Percentiles rank a stretch among this genome's conserved stretches.
These are phyloP conservation scores for Euwallacea fornicatus DNA, from an alignment of 1,140 invertebrate species.

Conservation along the genomic window DNA sequence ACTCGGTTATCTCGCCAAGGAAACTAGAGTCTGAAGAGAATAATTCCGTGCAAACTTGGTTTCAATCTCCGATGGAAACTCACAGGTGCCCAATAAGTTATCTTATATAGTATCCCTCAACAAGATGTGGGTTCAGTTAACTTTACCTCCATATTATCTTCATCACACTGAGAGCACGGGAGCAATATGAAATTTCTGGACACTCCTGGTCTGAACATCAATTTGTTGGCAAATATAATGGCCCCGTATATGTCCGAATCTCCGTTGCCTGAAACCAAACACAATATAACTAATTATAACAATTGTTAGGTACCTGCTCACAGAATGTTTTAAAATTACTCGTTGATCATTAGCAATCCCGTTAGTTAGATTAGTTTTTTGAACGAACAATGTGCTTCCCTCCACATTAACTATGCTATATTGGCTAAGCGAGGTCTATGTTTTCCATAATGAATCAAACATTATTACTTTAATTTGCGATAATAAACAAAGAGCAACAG, in stretches of 20 bases:
- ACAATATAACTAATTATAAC: not conserved
- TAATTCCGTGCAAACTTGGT: slow-evolving; percentile 5
- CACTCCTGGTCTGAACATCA: slow-evolving; percentile 81
- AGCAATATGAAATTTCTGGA: slow-evolving; percentile 82
- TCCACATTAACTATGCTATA: slow-evolving; percentile 1
- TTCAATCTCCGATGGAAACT: slow-evolving; percentile 15
- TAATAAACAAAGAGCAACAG: too few species aligned
- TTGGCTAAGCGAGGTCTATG: too few species aligned
- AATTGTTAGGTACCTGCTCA: not conserved
- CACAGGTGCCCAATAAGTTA: slow-evolving; percentile 3
- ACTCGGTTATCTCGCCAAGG: too few species aligned
- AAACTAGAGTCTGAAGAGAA: slow-evolving; percentile 2
- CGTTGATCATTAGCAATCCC: not conserved
- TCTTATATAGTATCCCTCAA: slow-evolving; percentile 13
- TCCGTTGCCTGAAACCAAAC: slow-evolving; percentile 55
- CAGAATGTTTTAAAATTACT: not conserved
- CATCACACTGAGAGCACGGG: slow-evolving; percentile 75
- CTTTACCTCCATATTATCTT: slow-evolving; percentile 66
- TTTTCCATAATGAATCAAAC: too few species aligned
- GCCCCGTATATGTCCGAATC: slow-evolving; percentile 74
- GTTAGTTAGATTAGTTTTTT: slow-evolving; percentile 14
- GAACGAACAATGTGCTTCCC: not conserved
- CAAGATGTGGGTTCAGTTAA: slow-evolving; percentile 31
- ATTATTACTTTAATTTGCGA: too few species aligned
- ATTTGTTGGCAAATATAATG: slow-evolving; percentile 70